phyloP scores from a whole-genome alignment of 2,797 vertebrate genomes.

The Ictinia mississippiensis region DNA sequence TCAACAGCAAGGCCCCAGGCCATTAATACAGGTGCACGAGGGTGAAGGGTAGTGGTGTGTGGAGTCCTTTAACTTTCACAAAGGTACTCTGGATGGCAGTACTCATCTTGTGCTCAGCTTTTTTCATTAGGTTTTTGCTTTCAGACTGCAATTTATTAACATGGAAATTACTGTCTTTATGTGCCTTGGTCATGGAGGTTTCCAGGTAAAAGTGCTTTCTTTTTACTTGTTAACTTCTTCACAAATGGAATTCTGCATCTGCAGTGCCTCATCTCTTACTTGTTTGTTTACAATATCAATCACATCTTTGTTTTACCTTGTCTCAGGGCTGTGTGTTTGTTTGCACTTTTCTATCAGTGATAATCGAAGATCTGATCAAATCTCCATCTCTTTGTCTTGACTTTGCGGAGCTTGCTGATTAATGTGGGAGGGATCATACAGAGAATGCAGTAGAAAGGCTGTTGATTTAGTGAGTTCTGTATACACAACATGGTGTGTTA shows the following conservation, averaged over 20 bases:
- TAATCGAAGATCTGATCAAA: conserved; percentile 9
- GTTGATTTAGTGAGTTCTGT: neutral
- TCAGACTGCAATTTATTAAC: neutral
- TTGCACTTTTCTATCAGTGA: neutral
- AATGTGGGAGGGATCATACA: neutral
- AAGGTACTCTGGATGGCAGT: neutral
- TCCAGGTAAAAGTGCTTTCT: neutral
- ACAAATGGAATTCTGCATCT: neutral
- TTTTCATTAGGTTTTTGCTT: neutral
- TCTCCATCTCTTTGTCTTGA: neutral
- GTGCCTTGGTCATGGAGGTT: neutral
- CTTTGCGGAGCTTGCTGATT: neutral
- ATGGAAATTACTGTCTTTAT: neutral
- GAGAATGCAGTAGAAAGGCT: neutral
- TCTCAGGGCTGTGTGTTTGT: neutral
- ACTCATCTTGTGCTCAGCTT: neutral
- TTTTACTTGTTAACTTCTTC: neutral
- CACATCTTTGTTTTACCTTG: neutral
- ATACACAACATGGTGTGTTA: neutral
- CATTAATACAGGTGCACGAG: neutral
- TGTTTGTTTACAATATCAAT: conserved; percentile 11
- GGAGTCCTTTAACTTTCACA: neutral
- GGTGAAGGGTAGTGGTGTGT: neutral
- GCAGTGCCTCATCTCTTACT: neutral
- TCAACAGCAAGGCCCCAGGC: neutral